Conservation (phyloP, 1,140 invertebrate species). For the Drosophila sp. region DNA sequence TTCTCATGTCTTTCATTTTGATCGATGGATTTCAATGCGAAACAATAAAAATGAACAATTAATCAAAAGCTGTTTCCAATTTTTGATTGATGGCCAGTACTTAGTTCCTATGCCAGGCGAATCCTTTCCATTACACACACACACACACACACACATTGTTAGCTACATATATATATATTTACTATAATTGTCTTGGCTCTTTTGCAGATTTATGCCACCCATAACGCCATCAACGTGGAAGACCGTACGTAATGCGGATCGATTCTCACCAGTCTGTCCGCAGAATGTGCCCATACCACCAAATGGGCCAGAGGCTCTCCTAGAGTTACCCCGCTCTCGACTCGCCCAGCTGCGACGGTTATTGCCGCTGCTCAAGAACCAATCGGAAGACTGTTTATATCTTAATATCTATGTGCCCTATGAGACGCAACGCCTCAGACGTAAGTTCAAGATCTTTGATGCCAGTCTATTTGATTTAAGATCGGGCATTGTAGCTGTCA, state of each 20-base stretch:
- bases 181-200: conserved; percentile 20
- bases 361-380: conserved; percentile 91
- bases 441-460: conserved; percentile 68
- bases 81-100: conserved; percentile 73
- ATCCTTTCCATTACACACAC: conserved; percentile 42
- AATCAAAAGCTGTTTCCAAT: conserved; percentile 70
- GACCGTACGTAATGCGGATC: conserved; percentile 90
- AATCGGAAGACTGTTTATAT: conserved; percentile 98
- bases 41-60: conserved; percentile 80
- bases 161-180: not conserved
- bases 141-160: not conserved
- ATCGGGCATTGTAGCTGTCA: conserved; percentile 85
- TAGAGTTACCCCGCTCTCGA: conserved; percentile 90
- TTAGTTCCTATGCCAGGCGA: conserved; percentile 44
- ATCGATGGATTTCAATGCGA: conserved; percentile 73
- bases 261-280: conserved; percentile 94
- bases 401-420: conserved; percentile 96
- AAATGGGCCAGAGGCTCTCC: conserved; percentile 89
- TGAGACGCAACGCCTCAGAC: conserved; percentile 60
- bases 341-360: conserved; percentile 92
- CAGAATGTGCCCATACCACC: conserved; percentile 89
- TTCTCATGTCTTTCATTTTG: conserved; percentile 40
- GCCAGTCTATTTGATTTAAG: not conserved
- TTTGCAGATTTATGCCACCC: conserved; percentile 94
- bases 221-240: conserved; percentile 95